Evolutionary conservation across 2,797 vertebrate genomes (phyloP).

Genomic region (Benthosema pterotum): DNA sequence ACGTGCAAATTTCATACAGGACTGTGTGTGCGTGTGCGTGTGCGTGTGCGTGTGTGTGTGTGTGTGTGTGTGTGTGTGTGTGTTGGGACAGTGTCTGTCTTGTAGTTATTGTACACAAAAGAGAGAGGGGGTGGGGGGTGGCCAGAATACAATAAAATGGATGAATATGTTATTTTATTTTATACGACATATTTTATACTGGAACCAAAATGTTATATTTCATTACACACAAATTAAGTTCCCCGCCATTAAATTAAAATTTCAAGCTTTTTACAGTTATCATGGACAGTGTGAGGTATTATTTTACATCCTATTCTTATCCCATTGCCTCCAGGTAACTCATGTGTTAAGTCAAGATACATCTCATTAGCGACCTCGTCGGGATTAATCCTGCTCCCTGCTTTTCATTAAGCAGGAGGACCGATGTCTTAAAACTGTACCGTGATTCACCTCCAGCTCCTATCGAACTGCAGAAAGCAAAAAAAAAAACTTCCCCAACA

Average conservation of each 20-base stretch:
- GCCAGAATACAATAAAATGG: slow-evolving; percentile 48
- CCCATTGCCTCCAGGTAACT: slow-evolving; percentile 73
- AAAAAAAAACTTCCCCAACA: slow-evolving; percentile 40
- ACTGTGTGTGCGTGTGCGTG: neutral
- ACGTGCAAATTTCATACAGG: slow-evolving; percentile 57
- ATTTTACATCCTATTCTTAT: slow-evolving; percentile 75
- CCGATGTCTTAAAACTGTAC: slow-evolving; percentile 39
- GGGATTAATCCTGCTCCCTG: slow-evolving; percentile 68
- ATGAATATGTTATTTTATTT: neutral
- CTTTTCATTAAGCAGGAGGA: slow-evolving; percentile 56
- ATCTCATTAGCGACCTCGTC: slow-evolving; percentile 72
- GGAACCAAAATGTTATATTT: slow-evolving; percentile 58
- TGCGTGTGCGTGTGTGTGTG: neutral
- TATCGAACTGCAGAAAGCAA: slow-evolving; percentile 36
- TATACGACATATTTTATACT: neutral
- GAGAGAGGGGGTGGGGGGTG: slow-evolving; percentile 29
- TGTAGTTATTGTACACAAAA: slow-evolving; percentile 54
- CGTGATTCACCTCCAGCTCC: slow-evolving; percentile 29
- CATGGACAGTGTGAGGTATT: slow-evolving; percentile 59
- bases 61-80: too few relatives aligned
- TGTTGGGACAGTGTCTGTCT: slow-evolving; percentile 45
- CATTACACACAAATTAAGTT: slow-evolving; percentile 54
- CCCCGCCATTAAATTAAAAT: slow-evolving; percentile 70
- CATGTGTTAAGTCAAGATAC: slow-evolving; percentile 75
- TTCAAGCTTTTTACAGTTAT: slow-evolving; percentile 68